A percentile compares a stretch with the other conserved stretches of the same genome.
These are phyloP conservation scores for Colinus virginianus DNA, from an alignment of 2,113 vertebrate genomes.

Conservation along the genomic window DNA sequence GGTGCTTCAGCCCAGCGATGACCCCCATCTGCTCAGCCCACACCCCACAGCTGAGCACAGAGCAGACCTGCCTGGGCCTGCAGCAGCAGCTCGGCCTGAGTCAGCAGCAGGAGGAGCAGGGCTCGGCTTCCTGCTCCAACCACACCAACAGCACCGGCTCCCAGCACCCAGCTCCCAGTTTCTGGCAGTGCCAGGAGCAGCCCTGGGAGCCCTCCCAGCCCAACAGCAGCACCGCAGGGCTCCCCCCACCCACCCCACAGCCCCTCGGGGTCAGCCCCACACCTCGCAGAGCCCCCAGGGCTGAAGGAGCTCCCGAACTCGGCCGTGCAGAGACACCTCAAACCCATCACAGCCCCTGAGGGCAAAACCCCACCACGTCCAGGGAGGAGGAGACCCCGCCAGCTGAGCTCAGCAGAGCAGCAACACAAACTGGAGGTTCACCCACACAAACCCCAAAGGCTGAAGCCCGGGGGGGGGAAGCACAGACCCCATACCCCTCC, in stretches of 20 bases:
- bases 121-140: background rate
- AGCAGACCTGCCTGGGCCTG: background rate
- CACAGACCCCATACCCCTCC: too few species aligned
- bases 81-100: background rate
- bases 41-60: background rate
- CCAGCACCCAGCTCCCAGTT: too few species aligned
- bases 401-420: background rate
- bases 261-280: too few species aligned
- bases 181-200: too few species aligned
- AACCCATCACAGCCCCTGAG: background rate
- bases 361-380: background rate
- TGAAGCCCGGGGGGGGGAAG: background rate
- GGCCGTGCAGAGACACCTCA: background rate
- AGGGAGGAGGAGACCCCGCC: background rate
- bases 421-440: background rate
- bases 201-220: too few species aligned
- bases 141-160: too few species aligned
- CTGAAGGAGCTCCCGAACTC: too few species aligned
- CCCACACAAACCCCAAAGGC: background rate
- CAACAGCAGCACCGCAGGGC: too few species aligned
- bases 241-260: too few species aligned
- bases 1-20: background rate
- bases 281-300: too few species aligned
- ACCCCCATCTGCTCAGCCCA: too few species aligned
- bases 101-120: background rate